Base-by-base conservation (phyloP, 2,888 invertebrate genomes). In the Parascotia fuliginaria region DNA sequence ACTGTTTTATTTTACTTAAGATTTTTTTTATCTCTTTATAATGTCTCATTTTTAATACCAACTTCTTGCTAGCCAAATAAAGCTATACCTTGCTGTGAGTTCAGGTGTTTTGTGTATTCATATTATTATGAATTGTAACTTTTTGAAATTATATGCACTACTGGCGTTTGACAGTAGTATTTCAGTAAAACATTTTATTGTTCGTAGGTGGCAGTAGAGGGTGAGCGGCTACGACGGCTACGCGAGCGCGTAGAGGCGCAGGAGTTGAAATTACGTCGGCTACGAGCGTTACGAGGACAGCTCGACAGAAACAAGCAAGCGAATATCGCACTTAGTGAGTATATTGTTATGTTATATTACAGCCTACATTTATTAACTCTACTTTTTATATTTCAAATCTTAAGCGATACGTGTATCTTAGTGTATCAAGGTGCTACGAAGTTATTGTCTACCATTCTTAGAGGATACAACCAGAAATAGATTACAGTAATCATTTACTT, bases 221-320 rank as follows among this genome's bases (percentile, higher is more conserved):
- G 97, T 77, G 98, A 98, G 85, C 94, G 97, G 68, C 93, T 98
- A 79, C 94, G 97, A 55, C 93, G 97, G 81, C 93, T 98, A 78
- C 94, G 98, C 69, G 98, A 98, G 81, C 95, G 97, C 70, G 97
- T 98, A 73, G 98, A 98, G 87, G 96, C 97, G 61, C 98, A 98
- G 89, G 98, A 98, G 92, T 94, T 97, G 83, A 98, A 98, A 91
- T 93, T 98, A 84, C 94, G 98, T 73, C 96, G 98, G 85, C 93
- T 99, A 84, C 93, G 98, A 78, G 97, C 98, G 69, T 94, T 98
- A 77, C 94, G 98, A 67, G 98, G 98, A 56, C 98, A 98, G 93
- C 97, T 98, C 75, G 98, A 98, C 87, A 95, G 97, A 78, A 97
- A 97, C 89, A 97, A 97, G 89, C 96, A 96, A 87, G 97, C 96